phyloP scores from a whole-genome alignment of 1,140 invertebrate genomes.

The Drosophila guanche region DNA sequence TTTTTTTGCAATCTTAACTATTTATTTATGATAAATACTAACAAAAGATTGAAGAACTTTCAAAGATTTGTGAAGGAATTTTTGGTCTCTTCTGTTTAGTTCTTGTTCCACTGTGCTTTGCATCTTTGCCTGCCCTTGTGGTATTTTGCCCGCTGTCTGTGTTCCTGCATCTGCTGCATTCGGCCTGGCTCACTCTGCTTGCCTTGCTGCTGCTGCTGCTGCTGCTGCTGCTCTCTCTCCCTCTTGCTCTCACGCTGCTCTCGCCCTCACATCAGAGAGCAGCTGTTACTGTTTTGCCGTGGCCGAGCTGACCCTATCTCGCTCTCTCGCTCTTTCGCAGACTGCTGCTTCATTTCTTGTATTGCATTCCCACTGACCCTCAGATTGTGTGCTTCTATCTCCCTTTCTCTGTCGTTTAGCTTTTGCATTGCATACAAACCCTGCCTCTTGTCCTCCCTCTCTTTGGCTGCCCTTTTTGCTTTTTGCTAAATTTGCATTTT shows the following conservation, averaged over 20 bases:
- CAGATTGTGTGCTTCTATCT: slow-evolving; percentile 7
- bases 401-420: slow-evolving; percentile 1
- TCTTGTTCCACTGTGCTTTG: slow-evolving; percentile 17
- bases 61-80: no score
- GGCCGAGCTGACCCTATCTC: slow-evolving; percentile 29
- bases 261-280: slow-evolving; percentile 16
- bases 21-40: no score
- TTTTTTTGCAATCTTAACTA: no score
- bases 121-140: neutral
- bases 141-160: neutral
- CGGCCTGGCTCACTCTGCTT: neutral
- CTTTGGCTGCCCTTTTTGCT: slow-evolving; percentile 23
- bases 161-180: slow-evolving; percentile 10
- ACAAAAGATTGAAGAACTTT: no score
- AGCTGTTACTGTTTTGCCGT: slow-evolving; percentile 39
- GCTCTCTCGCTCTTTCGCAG: slow-evolving; percentile 2
- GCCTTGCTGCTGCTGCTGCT: slow-evolving; percentile 12
- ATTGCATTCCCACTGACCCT: slow-evolving; percentile 16
- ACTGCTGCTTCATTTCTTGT: slow-evolving; percentile 3
- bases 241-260: slow-evolving; percentile 16
- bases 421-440: neutral
- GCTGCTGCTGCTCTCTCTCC: slow-evolving; percentile 13
- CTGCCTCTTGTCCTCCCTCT: neutral
- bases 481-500: slow-evolving; percentile 25
- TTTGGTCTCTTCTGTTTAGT: neutral